phyloP scores from a whole-genome alignment of 2,113 vertebrate genomes.

The Trogon surrucura region DNA sequence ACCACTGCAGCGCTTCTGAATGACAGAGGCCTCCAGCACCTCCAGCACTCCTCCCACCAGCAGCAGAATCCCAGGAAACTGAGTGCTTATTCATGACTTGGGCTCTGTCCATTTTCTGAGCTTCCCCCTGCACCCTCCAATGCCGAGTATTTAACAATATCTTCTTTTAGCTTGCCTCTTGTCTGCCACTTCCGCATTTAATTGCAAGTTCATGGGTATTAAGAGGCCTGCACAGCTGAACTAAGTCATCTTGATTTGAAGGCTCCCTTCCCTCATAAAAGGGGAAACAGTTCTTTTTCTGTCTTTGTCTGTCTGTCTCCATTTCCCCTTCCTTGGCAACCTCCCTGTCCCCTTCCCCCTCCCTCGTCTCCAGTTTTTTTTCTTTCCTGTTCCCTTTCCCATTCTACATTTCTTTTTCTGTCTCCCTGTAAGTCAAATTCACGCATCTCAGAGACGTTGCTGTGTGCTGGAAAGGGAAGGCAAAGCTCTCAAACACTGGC shows the following conservation, averaged over 20 bases:
- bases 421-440: neutral
- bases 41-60: slow-evolving; percentile 63
- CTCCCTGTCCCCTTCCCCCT: neutral
- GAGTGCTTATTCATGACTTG: slow-evolving; percentile 80
- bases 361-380: neutral
- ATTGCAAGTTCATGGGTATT: slow-evolving; percentile 87
- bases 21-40: slow-evolving; percentile 71
- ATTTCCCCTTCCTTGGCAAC: slow-evolving; percentile 51
- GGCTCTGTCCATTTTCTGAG: slow-evolving; percentile 74
- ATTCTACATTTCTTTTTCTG: neutral
- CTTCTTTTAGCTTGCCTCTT: slow-evolving; percentile 81
- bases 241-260: slow-evolving; percentile 50
- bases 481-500: neutral
- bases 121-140: slow-evolving; percentile 60
- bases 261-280: slow-evolving; percentile 57
- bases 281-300: slow-evolving; percentile 71
- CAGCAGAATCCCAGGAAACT: slow-evolving; percentile 72
- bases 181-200: slow-evolving; percentile 89
- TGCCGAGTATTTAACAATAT: slow-evolving; percentile 79
- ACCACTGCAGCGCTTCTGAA: slow-evolving; percentile 75
- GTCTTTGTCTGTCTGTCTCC: slow-evolving; percentile 44
- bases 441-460: neutral
- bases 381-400: neutral
- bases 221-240: slow-evolving; percentile 84
- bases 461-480: neutral